Conservation (phyloP, 2,797 vertebrate genomes). For the Danio tinwini region DNA sequence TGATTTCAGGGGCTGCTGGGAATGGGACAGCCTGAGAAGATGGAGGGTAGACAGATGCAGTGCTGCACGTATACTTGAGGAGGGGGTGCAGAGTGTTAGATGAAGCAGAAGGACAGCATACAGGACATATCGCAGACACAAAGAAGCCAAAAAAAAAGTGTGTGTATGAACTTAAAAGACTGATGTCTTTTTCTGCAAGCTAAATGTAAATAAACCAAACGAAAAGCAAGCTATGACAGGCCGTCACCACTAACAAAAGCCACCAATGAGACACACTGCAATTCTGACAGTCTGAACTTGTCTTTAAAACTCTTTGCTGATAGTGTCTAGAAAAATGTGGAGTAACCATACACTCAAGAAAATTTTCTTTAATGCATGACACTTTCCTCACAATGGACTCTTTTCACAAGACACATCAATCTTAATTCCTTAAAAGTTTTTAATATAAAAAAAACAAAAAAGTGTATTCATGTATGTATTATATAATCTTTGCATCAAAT, state of each 20-base stretch:
- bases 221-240: background rate
- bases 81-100: slow-evolving; percentile 13
- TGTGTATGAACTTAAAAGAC: background rate
- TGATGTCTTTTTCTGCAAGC: background rate
- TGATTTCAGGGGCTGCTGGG: slow-evolving; percentile 63
- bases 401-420: too few species aligned
- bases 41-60: slow-evolving; percentile 70
- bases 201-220: background rate
- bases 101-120: slow-evolving; percentile 38
- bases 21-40: slow-evolving; percentile 69
- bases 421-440: too few species aligned
- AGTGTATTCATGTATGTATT: too few species aligned
- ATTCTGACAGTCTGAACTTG: slow-evolving; percentile 35
- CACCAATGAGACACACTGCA: background rate
- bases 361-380: too few species aligned
- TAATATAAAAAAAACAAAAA: too few species aligned
- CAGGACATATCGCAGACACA: background rate
- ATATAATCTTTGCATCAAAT: too few species aligned
- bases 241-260: background rate
- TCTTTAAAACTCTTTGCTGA: background rate
- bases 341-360: too few species aligned
- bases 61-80: slow-evolving; percentile 49
- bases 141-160: background rate
- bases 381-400: too few species aligned
- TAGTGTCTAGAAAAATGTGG: background rate